Evolutionary conservation across 1,140 invertebrate genomes (phyloP).

Genomic region (Brachionus rotundiformis): DNA sequence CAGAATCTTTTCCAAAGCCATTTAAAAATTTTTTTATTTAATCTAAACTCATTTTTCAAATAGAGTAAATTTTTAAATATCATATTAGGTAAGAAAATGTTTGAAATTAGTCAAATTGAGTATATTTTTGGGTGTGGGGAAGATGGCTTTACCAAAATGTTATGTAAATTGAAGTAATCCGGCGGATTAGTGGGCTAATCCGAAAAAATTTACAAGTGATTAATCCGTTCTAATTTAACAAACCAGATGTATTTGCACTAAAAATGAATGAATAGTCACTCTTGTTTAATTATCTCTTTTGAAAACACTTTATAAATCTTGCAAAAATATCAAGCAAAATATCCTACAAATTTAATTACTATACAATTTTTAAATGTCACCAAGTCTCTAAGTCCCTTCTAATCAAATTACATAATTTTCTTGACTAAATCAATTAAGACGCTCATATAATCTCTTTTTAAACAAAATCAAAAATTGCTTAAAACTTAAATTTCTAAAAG

Average conservation of each 20-base stretch:
- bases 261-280: not conserved
- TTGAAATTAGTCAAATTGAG: not conserved
- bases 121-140: not conserved
- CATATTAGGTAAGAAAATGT: not conserved
- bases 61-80: too few species aligned
- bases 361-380: conserved; percentile 14
- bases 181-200: not conserved
- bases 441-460: conserved; percentile 26
- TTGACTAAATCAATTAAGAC: conserved; percentile 40
- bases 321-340: not conserved
- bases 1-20: too few species aligned
- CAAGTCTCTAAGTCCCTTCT: not conserved
- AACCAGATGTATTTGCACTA: not conserved
- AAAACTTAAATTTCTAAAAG: conserved; percentile 17
- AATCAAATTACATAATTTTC: conserved; percentile 48
- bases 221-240: not conserved
- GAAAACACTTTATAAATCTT: conserved; percentile 17
- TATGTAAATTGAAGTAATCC: conserved; percentile 10
- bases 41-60: too few species aligned
- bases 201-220: not conserved
- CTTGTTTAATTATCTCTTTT: conserved; percentile 15
- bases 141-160: not conserved
- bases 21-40: too few species aligned
- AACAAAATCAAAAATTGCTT: conserved; percentile 46
- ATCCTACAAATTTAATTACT: conserved; percentile 2